Base-by-base conservation (phyloP, 2,797 vertebrate genomes). In the Siniperca obscura region DNA sequence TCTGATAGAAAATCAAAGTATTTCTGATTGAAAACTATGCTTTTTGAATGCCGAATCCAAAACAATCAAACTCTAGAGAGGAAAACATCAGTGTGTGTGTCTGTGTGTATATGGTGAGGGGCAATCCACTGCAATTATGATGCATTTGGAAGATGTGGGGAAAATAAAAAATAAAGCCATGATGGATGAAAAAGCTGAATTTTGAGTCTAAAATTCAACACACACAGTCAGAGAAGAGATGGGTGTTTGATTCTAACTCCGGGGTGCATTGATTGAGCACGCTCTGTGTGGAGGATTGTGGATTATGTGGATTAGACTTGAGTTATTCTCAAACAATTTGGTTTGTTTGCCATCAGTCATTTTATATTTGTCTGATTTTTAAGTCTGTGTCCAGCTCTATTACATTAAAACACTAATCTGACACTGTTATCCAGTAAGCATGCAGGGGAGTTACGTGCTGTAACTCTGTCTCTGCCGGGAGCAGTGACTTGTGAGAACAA, bases 1-100 rank as follows among this genome's bases (percentile, higher is more conserved):
- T 78, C 38, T 86, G 87, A 90, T 86, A 72, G 78, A 84, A 92
- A 87, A 91, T 91, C 78, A 86, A 88, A 87, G 82, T 65, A 59
- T 71, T 81, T 87, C 76, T 88, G 90, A 92, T 91, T 87, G 88
- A 89, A 89, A 81, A 68, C 62, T 62, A 19, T 74, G 44, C 81
- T 84, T 88, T 86, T 86, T 83, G 57, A 81, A 67, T 38, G 16
- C 53, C 13, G 52, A 73, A 71, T 89, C 81, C 85, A 84, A 92
- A 86, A 73, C 76, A 88, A 87, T 90, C 85, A 84, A 72, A 82
- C 67, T 67, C 64, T 21, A 21, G 25, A 22, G 66, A 3, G 62
- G 71, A 55, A 85, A 76, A 72, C 55, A 59, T 57, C 22, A 22
- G n/a, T 69, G 70, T 52, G 22, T 66, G 22, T 71, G 16, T 79